Base-by-base conservation (phyloP, 2,888 invertebrate species). In the Allacma fusca region DNA sequence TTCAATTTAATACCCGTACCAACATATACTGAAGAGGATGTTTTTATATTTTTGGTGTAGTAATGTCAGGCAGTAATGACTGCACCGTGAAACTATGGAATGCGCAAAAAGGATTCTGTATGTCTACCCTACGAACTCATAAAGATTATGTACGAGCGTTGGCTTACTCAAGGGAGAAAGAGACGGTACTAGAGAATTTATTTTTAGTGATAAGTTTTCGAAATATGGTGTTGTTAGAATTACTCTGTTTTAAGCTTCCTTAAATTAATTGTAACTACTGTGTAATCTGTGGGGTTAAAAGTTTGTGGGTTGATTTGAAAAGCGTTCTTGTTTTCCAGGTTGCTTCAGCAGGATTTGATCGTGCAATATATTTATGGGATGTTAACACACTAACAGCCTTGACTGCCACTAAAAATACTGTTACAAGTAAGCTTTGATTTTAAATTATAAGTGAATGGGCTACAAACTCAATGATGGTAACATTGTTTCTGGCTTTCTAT, bases 51-150 rank as follows among this genome's bases (percentile, higher is more conserved):
- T 40, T 13, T 13, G 5, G 13, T 89, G 26, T 87, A 95, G 95
- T 99, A 85, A 98, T 99, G 87, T 98, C 98, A 80, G 98, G 98
- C 5, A 98, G 98, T 86, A 97, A 97, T 81, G 99, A 99, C 87
- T 98, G 98, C 24, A 99, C 99, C 64, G 98, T 99, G 0, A 99
- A 99, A 88, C 97, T 99, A 79, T 99, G 99, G 99, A 99, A 98
- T 88, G 97, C 98, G 21, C 96, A 97, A 83, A 98, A 98, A 89
- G 98, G 98, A 12, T 98, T 97, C 86, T 99, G 98, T 86, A 97
- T 99, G 97, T 98, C 98, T 0, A 99, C 98, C 1, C 88, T 99
- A 82, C 90, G 98, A 79, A 98, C 98, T 68, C 98, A 99, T 87
- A 96, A 97, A 87, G 99, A 99, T 87, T 99, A 99, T 88, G 99